These are phyloP conservation scores for Puffinus mauretanicus DNA, from an alignment of 2,113 vertebrate genomes.

Conservation along the genomic window DNA sequence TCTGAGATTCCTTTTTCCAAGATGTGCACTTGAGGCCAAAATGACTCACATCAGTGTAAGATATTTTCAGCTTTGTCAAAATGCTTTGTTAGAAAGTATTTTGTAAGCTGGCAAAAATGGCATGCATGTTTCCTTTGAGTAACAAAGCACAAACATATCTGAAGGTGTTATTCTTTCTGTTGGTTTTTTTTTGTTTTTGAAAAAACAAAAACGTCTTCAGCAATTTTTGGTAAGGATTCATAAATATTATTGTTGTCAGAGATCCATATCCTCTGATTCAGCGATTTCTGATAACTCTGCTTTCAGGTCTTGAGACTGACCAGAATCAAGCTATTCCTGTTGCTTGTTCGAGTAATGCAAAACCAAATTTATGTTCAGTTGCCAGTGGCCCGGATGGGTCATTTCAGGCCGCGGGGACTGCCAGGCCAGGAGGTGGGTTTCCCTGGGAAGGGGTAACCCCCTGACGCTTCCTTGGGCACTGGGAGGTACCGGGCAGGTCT, in stretches of 20 bases:
- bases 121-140: neutral
- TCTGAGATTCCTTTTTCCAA: neutral
- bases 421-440: neutral
- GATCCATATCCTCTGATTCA: constrained; percentile 34
- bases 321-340: neutral
- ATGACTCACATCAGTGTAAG: constrained; percentile 38
- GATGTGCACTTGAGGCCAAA: constrained; percentile 25
- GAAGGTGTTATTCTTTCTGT: neutral
- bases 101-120: neutral
- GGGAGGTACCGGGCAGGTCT: neutral
- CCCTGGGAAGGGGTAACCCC: neutral
- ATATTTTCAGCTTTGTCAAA: constrained; percentile 39
- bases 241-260: constrained; percentile 43
- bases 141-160: neutral
- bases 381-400: fast-evolving
- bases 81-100: constrained; percentile 11
- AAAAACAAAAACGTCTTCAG: neutral
- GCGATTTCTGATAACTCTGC: neutral
- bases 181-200: neutral
- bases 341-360: neutral
- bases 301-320: neutral
- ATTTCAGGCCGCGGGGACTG: fast-evolving
- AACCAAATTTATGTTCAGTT: neutral
- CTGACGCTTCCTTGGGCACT: neutral
- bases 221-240: constrained; percentile 16